Evolutionary conservation across 2,888 invertebrate species (phyloP).

Genomic region (Camptogramma bilineatum): DNA sequence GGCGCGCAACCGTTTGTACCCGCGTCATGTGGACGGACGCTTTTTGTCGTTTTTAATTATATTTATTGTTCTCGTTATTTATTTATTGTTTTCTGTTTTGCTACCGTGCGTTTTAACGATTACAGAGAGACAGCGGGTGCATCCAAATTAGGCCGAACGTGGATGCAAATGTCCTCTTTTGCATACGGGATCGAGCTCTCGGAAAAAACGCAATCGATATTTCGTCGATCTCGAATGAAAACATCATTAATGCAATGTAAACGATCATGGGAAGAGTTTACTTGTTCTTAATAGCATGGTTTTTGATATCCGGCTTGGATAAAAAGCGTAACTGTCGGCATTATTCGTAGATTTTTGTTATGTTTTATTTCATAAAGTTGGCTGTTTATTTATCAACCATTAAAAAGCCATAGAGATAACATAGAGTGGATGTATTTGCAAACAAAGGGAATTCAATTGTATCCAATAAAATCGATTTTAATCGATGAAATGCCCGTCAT

Average conservation of each 20-base stretch:
- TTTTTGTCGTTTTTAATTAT: constrained; percentile 84
- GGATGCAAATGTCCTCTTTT: constrained; percentile 77
- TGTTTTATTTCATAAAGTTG: constrained; percentile 3
- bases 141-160: constrained; percentile 79
- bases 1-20: constrained; percentile 75
- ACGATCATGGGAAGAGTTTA: constrained; percentile 61
- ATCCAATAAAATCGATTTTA: constrained; percentile 74
- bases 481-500: constrained; percentile 69
- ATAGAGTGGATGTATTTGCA: constrained; percentile 65
- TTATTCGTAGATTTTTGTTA: background rate
- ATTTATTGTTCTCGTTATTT: constrained; percentile 84
- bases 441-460: constrained; percentile 75
- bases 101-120: constrained; percentile 83
- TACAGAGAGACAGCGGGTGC: constrained; percentile 71
- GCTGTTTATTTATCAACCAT: constrained; percentile 42
- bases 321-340: background rate
- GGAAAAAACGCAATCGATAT: constrained; percentile 63
- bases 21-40: constrained; percentile 78
- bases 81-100: constrained; percentile 80
- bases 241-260: constrained; percentile 77
- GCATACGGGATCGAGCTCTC: constrained; percentile 64
- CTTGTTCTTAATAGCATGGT: constrained; percentile 35
- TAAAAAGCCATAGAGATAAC: constrained; percentile 51
- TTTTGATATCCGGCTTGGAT: constrained; percentile 46
- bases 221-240: constrained; percentile 66